Base-by-base conservation (phyloP, 92 coral and sea anemone species). In the Zoanthus sociatus region DNA sequence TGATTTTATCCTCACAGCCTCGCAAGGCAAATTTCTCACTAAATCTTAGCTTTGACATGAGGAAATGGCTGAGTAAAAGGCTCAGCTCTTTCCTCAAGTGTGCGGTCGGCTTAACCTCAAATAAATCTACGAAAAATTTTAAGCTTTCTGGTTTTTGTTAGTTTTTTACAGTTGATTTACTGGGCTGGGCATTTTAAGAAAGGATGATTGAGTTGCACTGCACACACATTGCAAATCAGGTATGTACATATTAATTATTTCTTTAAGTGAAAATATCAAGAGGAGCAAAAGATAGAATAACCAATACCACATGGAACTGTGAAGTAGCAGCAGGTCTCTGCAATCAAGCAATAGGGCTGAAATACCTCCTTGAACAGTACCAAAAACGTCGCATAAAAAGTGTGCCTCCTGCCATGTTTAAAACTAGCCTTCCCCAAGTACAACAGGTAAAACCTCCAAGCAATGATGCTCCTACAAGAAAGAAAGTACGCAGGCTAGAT, bases 321-420 rank as follows among this genome's bases (percentile, higher is more conserved):
- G 89, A 64, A 21, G 89, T 84, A 7, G 84, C 84, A 11, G 31
- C 76, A 77, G 84, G 89, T 16, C 56, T 61, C n/a, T 86, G 84
- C 84, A 64, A 86, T 31, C 84, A 86, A 30, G 77, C 67, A 14
- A 86, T 76, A 31, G 84, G 89, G 0, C 73, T 86, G 17, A 21
- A 73, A 12, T 85, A 85, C 66, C 9, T 58, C 15, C 77, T 86
- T n/a, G 76, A 33, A 53, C 89, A 86, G 51, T 86, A 26, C 84
- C 55, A 58, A 30, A 86, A 76, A 61, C n/a, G 16, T 7, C 51
- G 48, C 16, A 17, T 26, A 32, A 86, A 64, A 77, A 77, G 67
- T 76, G 84, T 86, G 12, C 89, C 89, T 10, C 89, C 89, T 14
- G 67, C 46, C 48, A 63, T 86, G 46, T 58, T 77, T 11, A 86